A percentile compares a stretch with the other conserved stretches of the same genome.
Evolutionary conservation across 2,797 vertebrate genomes (phyloP).

Genomic region (Tarsius wallacei): DNA sequence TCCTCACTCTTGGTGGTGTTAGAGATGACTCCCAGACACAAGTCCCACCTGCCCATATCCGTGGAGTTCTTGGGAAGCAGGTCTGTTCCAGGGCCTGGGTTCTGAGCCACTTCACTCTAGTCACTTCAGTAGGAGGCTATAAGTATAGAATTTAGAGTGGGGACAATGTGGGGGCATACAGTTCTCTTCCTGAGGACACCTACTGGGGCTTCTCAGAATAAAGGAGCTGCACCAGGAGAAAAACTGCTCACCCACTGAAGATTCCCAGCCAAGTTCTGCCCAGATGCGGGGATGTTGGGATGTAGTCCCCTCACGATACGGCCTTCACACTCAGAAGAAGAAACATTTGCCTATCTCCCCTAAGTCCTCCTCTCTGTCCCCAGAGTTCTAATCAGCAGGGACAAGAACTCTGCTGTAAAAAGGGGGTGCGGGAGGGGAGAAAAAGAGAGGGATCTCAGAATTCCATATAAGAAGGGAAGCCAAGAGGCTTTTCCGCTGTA

Average conservation of each 20-base stretch:
- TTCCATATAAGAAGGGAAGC: background rate
- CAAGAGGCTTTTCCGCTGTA: background rate
- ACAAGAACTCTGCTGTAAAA: background rate
- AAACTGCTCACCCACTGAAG: background rate
- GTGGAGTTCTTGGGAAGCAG: background rate
- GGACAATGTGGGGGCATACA: background rate
- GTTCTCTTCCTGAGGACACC: background rate
- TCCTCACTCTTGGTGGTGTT: background rate
- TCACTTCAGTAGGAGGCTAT: background rate
- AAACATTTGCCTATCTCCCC: background rate
- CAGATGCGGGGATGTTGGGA: background rate
- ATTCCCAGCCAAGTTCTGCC: background rate
- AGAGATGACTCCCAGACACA: background rate
- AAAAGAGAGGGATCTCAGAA: background rate
- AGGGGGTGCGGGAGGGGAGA: too few relatives aligned
- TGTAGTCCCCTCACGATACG: background rate
- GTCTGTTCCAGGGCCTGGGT: background rate
- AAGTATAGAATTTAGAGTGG: background rate
- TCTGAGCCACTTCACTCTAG: background rate
- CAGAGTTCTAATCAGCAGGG: background rate
- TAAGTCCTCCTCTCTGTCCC: background rate
- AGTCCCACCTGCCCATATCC: rapidly evolving
- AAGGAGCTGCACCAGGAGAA: background rate
- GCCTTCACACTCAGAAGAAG: background rate
- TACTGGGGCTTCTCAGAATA: background rate